Base-by-base conservation (phyloP, 2,113 vertebrate genomes). In the Centropus bengalensis region DNA sequence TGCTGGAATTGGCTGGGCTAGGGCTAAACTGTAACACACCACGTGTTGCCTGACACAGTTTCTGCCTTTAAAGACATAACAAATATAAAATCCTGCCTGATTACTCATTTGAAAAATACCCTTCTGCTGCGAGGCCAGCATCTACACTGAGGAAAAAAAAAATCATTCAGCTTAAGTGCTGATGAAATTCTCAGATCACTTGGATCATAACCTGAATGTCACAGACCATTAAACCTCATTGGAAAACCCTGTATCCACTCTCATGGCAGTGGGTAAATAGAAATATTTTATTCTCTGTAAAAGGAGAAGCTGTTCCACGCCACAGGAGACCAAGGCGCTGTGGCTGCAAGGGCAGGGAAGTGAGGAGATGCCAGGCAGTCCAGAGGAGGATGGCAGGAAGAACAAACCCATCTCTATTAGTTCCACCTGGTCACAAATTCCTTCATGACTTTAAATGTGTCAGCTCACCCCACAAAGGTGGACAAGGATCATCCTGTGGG, bases 1-100 rank as follows among this genome's bases (percentile, higher is more conserved):
- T 44, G 44, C 44, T 44, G 17, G 17, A 44, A 44, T 17, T 44
- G 44, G 44, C 44, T 17, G 17, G 44, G 44, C 44, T 44, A 17
- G 44, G 44, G 44, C 44, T 44, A 44, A 44, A 44, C 44, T 44
- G 44, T 44, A 17, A 44, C 44, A 44, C 44, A 44, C 44, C 21
- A 18, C 12, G 28, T 0, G 0, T 15, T 33, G 21, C 32, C 54
- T 64, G 59, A 23, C 11, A 12, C 6, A 0, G 16, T 56, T 30
- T 70, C 81, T 40, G 59, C 45, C 56, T 78, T 89, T 21, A 52
- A 21, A 23, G 32, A 56, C 44, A 24, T 17, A 59, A 10, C 32
- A 68, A 52, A 70, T 42, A 52, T 19, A 83, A 81, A 66, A n/a
- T 4, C 70, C 49, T 36, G 40, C 62, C 58, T 52, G 62, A 81